A percentile compares a stretch with the other conserved stretches of the same genome.
phyloP scores from a whole-genome alignment of 2,888 invertebrate species.

The Venustoraphidia nigricollis region DNA sequence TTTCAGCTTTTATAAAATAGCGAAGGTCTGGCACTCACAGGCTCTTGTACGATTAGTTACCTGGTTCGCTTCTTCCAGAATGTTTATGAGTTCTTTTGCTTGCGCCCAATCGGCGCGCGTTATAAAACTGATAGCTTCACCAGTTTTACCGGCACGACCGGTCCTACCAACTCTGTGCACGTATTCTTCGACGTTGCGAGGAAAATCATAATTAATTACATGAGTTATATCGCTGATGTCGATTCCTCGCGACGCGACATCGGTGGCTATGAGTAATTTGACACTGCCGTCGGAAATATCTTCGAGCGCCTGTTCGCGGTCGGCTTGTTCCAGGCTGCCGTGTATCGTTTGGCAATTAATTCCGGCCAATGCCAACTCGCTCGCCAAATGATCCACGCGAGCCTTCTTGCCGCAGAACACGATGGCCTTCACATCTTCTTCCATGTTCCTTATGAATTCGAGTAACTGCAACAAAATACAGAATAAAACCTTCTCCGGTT shows the following conservation, averaged over 20 bases:
- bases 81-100: conserved; percentile 66
- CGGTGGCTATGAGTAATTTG: conserved; percentile 80
- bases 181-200: conserved; percentile 88
- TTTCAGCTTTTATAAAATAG: no score
- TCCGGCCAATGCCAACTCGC: conserved; percentile 56
- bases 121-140: conserved; percentile 69
- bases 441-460: conserved; percentile 55
- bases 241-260: conserved; percentile 87
- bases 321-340: conserved; percentile 71
- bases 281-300: conserved; percentile 70
- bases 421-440: conserved; percentile 65
- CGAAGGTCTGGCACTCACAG: no score
- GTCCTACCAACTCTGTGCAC: conserved; percentile 93
- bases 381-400: conserved; percentile 66
- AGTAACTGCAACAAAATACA: conserved; percentile 32
- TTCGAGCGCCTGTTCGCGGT: conserved; percentile 66
- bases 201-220: conserved; percentile 88
- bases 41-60: no score
- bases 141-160: conserved; percentile 77
- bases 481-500: conserved; percentile 5
- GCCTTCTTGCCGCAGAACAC: conserved; percentile 83
- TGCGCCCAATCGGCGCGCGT: conserved; percentile 69
- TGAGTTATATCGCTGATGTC: conserved; percentile 80
- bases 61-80: conserved; percentile 74
- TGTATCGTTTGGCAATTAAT: conserved; percentile 69